Conservation (phyloP, 2,113 vertebrate genomes). For the Donacobius atricapilla region DNA sequence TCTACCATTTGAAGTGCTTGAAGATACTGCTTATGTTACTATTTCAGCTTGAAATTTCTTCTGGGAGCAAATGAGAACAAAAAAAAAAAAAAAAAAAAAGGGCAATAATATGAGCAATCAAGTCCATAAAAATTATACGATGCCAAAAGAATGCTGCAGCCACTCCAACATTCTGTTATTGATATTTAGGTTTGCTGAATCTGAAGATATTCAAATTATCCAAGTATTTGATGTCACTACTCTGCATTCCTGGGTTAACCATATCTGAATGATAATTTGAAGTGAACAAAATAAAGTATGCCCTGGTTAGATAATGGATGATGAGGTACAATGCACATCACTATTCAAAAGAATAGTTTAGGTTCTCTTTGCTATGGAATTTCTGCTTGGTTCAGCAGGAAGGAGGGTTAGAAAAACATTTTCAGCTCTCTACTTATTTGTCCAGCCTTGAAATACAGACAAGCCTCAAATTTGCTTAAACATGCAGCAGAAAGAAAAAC, state of each 20-base stretch:
- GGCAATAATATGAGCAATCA: background rate
- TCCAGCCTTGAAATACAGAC: constrained; percentile 1
- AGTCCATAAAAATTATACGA: background rate
- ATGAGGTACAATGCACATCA: constrained; percentile 27
- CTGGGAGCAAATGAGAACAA: background rate
- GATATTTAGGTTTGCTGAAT: constrained; percentile 40
- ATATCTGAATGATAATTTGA: constrained; percentile 9
- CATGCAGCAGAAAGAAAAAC: background rate
- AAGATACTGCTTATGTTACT: background rate
- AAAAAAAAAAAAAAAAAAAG: background rate
- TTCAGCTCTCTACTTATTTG: constrained; percentile 6
- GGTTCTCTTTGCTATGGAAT: background rate
- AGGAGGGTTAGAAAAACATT: constrained; percentile 29
- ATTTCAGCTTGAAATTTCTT: background rate
- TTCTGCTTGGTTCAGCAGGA: constrained; percentile 43
- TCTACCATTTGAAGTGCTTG: background rate
- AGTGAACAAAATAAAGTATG: constrained; percentile 21
- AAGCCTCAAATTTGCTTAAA: constrained; percentile 21
- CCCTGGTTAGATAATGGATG: constrained; percentile 1
- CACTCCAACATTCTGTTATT: background rate
- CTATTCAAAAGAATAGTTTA: constrained; percentile 7
- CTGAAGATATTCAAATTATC: constrained; percentile 17
- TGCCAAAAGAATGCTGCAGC: constrained; percentile 6
- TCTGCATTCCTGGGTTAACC: constrained; percentile 41
- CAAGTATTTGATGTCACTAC: constrained; percentile 15